These are phyloP conservation scores for Creontiades dilutus DNA, from an alignment of 2,888 invertebrate genomes.

Conservation along the genomic window DNA sequence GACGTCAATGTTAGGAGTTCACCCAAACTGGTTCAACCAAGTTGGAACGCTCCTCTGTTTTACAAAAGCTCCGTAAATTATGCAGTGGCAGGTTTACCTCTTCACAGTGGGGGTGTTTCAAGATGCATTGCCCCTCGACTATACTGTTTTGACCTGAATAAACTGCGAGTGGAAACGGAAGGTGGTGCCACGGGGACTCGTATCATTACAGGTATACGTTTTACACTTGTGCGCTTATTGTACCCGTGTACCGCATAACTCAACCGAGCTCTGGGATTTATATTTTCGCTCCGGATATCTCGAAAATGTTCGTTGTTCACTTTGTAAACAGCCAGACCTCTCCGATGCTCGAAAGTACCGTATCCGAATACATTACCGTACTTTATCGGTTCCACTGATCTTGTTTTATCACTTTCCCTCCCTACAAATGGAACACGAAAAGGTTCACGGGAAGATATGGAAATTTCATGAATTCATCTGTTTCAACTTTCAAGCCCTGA, in stretches of 20 bases:
- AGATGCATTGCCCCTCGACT: constrained; percentile 51
- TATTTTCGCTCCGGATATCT: constrained; percentile 50
- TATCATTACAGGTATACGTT: constrained; percentile 51
- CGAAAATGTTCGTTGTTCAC: constrained; percentile 38
- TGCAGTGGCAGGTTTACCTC: constrained; percentile 63
- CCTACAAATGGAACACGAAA: constrained; percentile 4
- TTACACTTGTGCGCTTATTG: constrained; percentile 58
- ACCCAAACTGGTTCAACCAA: constrained; percentile 1
- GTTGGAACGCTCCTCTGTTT: constrained; percentile 4
- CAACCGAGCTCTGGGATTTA: constrained; percentile 47
- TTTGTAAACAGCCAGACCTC: constrained; percentile 27
- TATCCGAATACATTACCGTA: constrained; percentile 33
- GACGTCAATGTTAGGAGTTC: background rate
- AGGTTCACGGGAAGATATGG: constrained; percentile 29
- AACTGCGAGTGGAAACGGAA: constrained; percentile 62
- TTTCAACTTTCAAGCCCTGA: constrained; percentile 6
- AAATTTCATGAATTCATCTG: constrained; percentile 29
- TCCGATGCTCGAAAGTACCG: constrained; percentile 46
- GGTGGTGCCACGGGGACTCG: constrained; percentile 22
- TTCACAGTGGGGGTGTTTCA: constrained; percentile 60
- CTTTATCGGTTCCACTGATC: constrained; percentile 2
- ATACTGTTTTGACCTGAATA: constrained; percentile 70
- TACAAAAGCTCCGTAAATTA: constrained; percentile 56
- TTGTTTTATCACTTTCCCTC: constrained; percentile 42
- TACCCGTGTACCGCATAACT: constrained; percentile 44